phyloP scores from a whole-genome alignment of 2,888 invertebrate genomes.

The Marasmarcha lunaedactyla region DNA sequence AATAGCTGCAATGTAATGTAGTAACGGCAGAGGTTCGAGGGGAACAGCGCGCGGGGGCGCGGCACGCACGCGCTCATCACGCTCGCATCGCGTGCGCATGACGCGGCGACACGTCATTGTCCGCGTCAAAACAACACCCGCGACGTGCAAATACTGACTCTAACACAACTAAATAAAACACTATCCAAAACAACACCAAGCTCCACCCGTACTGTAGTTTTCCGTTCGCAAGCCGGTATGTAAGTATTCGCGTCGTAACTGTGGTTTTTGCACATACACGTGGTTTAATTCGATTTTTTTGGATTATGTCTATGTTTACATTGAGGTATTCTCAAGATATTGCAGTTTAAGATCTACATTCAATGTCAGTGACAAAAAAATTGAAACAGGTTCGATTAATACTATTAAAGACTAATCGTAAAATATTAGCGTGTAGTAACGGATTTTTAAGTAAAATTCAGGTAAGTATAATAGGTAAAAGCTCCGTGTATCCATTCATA shows the following conservation, averaged over 20 bases:
- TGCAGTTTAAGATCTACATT: background rate
- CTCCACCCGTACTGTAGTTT: constrained; percentile 29
- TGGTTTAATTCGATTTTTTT: constrained; percentile 6
- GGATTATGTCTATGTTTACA: too few species aligned
- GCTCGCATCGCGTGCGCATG: constrained; percentile 37
- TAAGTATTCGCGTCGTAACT: constrained; percentile 15
- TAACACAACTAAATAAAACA: too few species aligned
- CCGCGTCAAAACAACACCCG: constrained; percentile 25
- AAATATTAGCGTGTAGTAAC: too few species aligned
- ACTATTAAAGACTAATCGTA: too few species aligned
- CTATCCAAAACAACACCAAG: background rate
- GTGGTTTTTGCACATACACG: constrained; percentile 4
- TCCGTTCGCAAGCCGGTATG: constrained; percentile 42
- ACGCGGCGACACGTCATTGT: constrained; percentile 49
- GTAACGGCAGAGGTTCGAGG: too few species aligned
- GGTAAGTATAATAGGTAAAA: too few species aligned
- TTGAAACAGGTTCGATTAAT: too few species aligned
- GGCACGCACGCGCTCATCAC: constrained; percentile 31
- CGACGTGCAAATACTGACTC: background rate
- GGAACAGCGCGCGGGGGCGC: constrained; percentile 25
- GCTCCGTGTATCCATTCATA: too few species aligned
- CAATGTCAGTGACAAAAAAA: too few species aligned
- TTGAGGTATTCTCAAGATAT: background rate
- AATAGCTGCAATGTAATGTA: background rate
- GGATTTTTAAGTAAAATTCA: too few species aligned